Evolutionary conservation across 2,888 invertebrate genomes (phyloP).

Genomic region (Abscondita cerata): DNA sequence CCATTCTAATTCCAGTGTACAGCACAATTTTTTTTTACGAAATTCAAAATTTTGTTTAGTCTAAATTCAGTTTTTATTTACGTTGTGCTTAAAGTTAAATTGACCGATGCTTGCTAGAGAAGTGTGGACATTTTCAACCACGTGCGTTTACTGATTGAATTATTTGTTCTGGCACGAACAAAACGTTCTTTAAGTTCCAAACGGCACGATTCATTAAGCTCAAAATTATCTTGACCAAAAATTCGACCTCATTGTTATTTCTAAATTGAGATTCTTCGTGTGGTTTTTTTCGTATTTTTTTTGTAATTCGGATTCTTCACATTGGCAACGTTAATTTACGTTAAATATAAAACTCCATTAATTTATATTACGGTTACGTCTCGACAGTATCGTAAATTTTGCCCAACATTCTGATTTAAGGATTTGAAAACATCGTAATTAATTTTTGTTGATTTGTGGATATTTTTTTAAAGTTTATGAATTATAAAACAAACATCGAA

Average conservation of each 20-base stretch:
- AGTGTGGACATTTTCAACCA: not conserved
- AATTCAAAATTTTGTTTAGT: conserved; percentile 16
- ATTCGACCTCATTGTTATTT: conserved; percentile 6
- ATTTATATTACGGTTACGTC: no score
- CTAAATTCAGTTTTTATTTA: conserved; percentile 1
- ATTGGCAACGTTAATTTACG: no score
- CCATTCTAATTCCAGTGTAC: conserved; percentile 14
- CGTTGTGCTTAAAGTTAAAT: not conserved
- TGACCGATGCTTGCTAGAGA: conserved; percentile 1
- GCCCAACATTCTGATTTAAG: no score
- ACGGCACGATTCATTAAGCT: conserved; percentile 18
- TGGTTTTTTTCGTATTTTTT: not conserved
- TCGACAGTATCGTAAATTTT: no score
- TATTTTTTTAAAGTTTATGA: no score
- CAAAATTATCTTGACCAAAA: conserved; percentile 18
- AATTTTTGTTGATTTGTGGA: no score
- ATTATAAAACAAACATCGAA: no score
- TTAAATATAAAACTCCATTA: no score
- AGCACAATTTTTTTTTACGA: conserved; percentile 19
- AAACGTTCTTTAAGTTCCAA: conserved; percentile 24
- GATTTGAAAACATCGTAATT: no score
- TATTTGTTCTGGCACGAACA: conserved; percentile 25
- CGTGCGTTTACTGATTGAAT: conserved; percentile 2
- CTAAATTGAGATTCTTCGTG: not conserved
- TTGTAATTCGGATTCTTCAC: no score